Evolutionary conservation across 2,797 vertebrate species (phyloP).

Genomic region (Characodon lateralis): DNA sequence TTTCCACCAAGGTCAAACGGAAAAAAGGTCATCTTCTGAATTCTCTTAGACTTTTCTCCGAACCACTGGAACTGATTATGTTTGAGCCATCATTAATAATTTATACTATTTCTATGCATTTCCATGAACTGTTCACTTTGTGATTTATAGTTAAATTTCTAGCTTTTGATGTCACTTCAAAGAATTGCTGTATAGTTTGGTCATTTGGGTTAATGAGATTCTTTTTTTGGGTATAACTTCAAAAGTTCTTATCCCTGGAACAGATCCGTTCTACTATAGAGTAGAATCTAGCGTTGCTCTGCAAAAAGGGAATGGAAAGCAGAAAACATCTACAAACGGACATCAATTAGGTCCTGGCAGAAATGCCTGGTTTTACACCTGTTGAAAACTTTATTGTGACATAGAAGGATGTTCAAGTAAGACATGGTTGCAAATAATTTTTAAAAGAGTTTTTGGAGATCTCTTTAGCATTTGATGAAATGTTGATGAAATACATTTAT

Average conservation of each 20-base stretch:
- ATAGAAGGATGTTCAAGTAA: not conserved
- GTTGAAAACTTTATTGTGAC: not conserved
- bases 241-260: not conserved
- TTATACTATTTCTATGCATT: slow-evolving; percentile 13
- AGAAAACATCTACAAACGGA: not conserved
- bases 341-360: not conserved
- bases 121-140: slow-evolving; percentile 15
- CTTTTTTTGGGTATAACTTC: slow-evolving; percentile 14
- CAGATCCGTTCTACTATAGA: not conserved
- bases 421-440: not conserved
- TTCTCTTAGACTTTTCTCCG: not conserved
- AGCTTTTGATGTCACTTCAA: slow-evolving; percentile 53
- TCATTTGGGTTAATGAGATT: slow-evolving; percentile 21
- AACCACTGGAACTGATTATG: slow-evolving; percentile 5
- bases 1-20: not conserved
- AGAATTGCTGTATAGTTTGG: slow-evolving; percentile 12
- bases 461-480: not conserved
- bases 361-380: not conserved
- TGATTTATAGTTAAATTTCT: slow-evolving; percentile 13
- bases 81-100: slow-evolving; percentile 13
- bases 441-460: not conserved
- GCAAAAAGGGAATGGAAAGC: not conserved
- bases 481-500: no score
- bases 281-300: slow-evolving; percentile 1
- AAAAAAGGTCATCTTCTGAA: not conserved